Conservation (phyloP, 2,888 invertebrate species). For the Agrotis puta region DNA sequence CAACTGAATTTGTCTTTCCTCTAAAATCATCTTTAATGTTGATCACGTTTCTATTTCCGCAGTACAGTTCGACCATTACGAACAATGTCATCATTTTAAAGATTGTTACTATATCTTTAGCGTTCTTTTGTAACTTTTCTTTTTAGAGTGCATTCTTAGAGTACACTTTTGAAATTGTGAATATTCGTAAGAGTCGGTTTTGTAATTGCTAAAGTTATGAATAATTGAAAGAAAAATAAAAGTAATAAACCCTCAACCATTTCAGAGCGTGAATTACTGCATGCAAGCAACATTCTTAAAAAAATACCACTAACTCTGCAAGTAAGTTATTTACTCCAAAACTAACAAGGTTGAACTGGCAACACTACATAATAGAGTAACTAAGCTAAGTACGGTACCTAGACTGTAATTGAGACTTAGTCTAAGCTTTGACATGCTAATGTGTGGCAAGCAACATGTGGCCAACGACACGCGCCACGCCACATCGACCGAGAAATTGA, state of each 20-base stretch:
- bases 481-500: conserved; percentile 56
- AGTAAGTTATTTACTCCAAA: conserved; percentile 38
- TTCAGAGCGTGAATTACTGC: not conserved
- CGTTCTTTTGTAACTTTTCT: not conserved
- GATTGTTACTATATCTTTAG: not conserved
- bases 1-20: too few species aligned
- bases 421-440: conserved; percentile 87
- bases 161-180: too few species aligned
- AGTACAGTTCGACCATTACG: not conserved
- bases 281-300: not conserved
- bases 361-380: conserved; percentile 42
- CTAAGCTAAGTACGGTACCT: conserved; percentile 29
- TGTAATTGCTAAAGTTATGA: too few species aligned
- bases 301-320: conserved; percentile 29
- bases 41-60: not conserved
- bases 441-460: conserved; percentile 83
- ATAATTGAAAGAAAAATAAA: not conserved
- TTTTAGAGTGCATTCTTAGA: too few species aligned
- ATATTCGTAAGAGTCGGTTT: too few species aligned
- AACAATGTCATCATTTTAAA: not conserved
- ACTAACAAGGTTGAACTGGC: conserved; percentile 38
- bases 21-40: too few species aligned
- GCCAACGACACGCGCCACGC: conserved; percentile 62
- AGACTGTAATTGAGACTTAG: conserved; percentile 81
- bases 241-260: not conserved